Base-by-base conservation (phyloP, 2,888 invertebrate genomes). In the Micropterix aruncella region DNA sequence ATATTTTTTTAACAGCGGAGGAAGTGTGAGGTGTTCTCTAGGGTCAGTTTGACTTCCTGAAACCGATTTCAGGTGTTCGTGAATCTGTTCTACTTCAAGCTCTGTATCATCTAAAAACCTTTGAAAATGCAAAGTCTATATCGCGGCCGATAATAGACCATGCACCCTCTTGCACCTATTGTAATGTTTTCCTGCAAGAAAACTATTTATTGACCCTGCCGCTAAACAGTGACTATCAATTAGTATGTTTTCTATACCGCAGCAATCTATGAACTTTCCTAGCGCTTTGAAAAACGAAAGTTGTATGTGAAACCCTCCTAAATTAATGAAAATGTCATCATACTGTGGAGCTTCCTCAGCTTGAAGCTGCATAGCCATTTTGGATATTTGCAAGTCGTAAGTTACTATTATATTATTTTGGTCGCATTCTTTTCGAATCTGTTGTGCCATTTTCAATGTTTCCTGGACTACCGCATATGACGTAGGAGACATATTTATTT, bases 151-250 rank as follows among this genome's bases (percentile, higher is more conserved):
- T 3, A 47, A 43, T 37, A 59, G 44, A 3, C 58, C 56, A 51
- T 59, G 57, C 39, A 58, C 40, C 1, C 57, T 53, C 48, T 59
- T 58, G 41, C 59, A 58, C 1, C 58, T 53, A 51, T 60, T 60
- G 38, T 57, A 60, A 48, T 59, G 55, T 42, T 59, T 60, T 43
- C 59, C 50, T 14, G 54, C 53, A 7, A 60, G 46, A 46, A 59
- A 59, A 17, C 57, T 51, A 47, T 53, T 51, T 42, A 53, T 48
- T 1, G 59, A 60, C 4, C 58, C 57, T 19, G 45, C 47, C 1
- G 57, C 58, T 50, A 59, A 44, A 42, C 49, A 51, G 47, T 56
- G 56, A 19, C 53, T 50, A 52, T 57, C 46, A 5, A 58, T 57
- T 38, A 57, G 7, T 38, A 57, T 53, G n/a, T 57, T 50, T 12